Percentiles rank a stretch among this genome's conserved stretches.
These are phyloP conservation scores for Parnassius smintheus DNA, from an alignment of 2,888 invertebrate genomes.

Conservation along the genomic window DNA sequence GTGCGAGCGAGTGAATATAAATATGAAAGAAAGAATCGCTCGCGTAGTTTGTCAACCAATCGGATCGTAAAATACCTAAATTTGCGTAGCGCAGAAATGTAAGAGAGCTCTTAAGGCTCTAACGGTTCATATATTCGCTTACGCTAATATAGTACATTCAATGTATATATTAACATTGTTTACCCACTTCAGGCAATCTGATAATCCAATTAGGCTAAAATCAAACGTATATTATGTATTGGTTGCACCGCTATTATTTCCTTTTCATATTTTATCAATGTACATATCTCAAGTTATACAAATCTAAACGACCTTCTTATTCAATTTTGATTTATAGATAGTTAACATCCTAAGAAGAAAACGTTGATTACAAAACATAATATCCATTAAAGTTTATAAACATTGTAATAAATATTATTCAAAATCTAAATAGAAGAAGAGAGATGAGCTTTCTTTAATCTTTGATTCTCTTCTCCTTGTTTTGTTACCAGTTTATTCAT, in stretches of 20 bases:
- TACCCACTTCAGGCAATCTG: slow-evolving; percentile 26
- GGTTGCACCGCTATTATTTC: slow-evolving; percentile 22
- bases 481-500: too few relatives aligned
- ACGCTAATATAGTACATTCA: slow-evolving; percentile 1
- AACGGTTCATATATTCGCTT: not conserved
- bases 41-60: too few relatives aligned
- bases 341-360: slow-evolving; percentile 1
- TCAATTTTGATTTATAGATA: slow-evolving; percentile 8
- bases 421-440: too few relatives aligned
- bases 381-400: too few relatives aligned
- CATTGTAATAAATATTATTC: too few relatives aligned
- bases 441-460: too few relatives aligned
- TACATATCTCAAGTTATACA: slow-evolving; percentile 9
- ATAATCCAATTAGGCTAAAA: slow-evolving; percentile 28
- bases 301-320: slow-evolving; percentile 8
- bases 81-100: too few relatives aligned
- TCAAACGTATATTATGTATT: slow-evolving; percentile 15
- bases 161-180: slow-evolving; percentile 24
- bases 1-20: too few relatives aligned
- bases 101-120: not conserved
- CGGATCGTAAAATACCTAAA: too few relatives aligned
- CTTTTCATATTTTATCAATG: slow-evolving; percentile 23
- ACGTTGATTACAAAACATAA: too few relatives aligned
- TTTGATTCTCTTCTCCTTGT: too few relatives aligned
- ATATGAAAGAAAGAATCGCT: too few relatives aligned